Conservation (phyloP, 1,140 invertebrate species). For the Drosophila mayri region DNA sequence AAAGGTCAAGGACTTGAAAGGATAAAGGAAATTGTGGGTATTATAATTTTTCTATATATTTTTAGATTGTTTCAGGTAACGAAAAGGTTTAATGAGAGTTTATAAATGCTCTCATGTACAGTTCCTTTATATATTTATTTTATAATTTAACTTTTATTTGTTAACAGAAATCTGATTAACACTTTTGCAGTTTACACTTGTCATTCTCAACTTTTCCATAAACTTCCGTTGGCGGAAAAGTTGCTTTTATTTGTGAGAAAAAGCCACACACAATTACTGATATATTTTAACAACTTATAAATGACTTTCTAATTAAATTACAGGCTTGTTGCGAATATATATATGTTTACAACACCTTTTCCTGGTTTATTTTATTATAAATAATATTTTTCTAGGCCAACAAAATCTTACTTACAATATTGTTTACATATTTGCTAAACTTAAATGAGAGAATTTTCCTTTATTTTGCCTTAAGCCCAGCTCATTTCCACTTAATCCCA, state of each 20-base stretch:
- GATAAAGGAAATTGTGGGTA: not conserved
- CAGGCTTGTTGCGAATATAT: not conserved
- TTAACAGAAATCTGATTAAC: not conserved
- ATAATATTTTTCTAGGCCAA: not conserved
- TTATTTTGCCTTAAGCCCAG: not conserved
- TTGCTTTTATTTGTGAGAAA: not conserved
- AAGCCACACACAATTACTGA: not conserved
- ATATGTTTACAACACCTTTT: not conserved
- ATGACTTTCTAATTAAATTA: constrained; percentile 4
- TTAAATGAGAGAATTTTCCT: not conserved
- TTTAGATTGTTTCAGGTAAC: not conserved
- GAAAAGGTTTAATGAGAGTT: not conserved
- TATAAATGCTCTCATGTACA: not conserved
- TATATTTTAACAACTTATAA: not conserved
- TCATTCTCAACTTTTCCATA: constrained; percentile 1
- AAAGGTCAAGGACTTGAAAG: constrained; percentile 7
- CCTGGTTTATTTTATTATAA: not conserved
- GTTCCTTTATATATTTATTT: not conserved
- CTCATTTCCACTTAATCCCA: constrained; percentile 14
- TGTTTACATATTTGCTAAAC: not conserved
- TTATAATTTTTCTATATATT: not conserved
- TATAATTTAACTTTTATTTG: not conserved
- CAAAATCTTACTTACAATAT: not conserved
- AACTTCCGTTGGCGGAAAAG: not conserved
- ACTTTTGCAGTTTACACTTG: not conserved